Evolutionary conservation across 2,888 invertebrate species (phyloP).

Genomic region (Halictus ligatus): DNA sequence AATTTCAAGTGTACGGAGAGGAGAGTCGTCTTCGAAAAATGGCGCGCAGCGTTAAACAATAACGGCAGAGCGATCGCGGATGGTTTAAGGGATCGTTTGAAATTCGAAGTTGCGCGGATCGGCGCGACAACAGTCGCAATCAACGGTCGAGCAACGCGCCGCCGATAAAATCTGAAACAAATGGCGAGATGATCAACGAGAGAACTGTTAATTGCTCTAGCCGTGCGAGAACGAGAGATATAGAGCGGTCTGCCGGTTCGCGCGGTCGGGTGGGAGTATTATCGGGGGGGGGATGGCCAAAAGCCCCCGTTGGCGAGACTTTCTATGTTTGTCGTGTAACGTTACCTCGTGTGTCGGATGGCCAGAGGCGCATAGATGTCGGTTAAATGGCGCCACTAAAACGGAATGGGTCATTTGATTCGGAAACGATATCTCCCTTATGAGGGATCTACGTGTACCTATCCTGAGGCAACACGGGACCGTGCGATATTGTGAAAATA

Average conservation of each 20-base stretch:
- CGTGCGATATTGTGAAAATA: conserved; percentile 78
- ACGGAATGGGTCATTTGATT: conserved; percentile 84
- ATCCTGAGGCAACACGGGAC: conserved; percentile 62
- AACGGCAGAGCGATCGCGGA: not conserved
- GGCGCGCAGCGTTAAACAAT: not conserved
- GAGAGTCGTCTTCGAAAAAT: not conserved
- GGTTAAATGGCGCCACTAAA: conserved; percentile 82
- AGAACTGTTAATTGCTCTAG: conserved; percentile 57
- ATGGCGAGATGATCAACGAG: conserved; percentile 48
- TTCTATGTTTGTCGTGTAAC: conserved; percentile 72
- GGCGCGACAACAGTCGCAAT: not conserved
- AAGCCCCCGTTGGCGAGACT: conserved; percentile 77
- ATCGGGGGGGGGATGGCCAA: conserved; percentile 66
- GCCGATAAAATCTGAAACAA: conserved; percentile 28
- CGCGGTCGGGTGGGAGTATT: conserved; percentile 42
- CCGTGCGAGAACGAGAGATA: conserved; percentile 31
- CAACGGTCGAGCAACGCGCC: conserved; percentile 16
- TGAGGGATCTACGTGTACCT: conserved; percentile 77
- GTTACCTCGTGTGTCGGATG: conserved; percentile 66
- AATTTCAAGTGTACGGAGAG: not conserved
- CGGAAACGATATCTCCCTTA: conserved; percentile 83
- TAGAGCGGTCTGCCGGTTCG: not conserved
- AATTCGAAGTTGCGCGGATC: not conserved
- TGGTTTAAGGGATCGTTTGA: conserved; percentile 5
- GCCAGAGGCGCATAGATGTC: conserved; percentile 81